These are phyloP conservation scores for Morbakka virulenta DNA, from an alignment of 30 jellyfish, hydroid and myxozoan genomes.

Conservation along the genomic window DNA sequence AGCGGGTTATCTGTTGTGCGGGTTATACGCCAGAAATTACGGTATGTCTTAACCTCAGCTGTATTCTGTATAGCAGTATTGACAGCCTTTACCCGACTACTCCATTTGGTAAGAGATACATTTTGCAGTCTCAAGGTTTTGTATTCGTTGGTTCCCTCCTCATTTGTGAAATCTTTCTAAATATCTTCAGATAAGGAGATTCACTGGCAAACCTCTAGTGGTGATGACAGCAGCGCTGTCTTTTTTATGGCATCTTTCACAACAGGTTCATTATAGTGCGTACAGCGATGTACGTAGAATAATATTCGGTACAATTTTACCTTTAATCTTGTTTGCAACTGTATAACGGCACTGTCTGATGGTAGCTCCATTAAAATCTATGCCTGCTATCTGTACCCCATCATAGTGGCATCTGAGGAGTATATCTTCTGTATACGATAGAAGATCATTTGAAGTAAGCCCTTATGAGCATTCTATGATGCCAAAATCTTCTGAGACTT, in stretches of 20 bases:
- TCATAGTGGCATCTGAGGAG: conserved; percentile 5
- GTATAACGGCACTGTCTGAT: conserved; percentile 11
- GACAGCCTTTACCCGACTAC: background rate
- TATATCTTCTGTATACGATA: conserved; percentile 10
- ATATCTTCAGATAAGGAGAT: background rate
- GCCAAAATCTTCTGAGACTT: conserved; percentile 43
- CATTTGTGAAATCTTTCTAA: background rate
- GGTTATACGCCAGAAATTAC: too few relatives aligned
- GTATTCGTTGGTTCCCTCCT: background rate
- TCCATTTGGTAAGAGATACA: background rate
- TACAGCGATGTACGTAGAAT: conserved; percentile 26
- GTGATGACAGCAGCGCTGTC: background rate
- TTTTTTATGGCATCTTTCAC: background rate
- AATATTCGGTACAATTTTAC: conserved; percentile 38
- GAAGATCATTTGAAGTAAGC: conserved; percentile 13
- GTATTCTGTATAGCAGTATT: background rate
- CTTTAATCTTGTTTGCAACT: conserved; percentile 25
- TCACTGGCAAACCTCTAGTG: background rate
- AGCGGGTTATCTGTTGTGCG: too few relatives aligned
- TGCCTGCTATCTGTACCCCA: conserved; percentile 27
- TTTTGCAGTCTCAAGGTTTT: background rate
- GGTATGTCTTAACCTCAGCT: too few relatives aligned
- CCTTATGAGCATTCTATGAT: conserved; percentile 37
- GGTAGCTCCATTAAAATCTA: conserved; percentile 58
- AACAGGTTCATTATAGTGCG: conserved; percentile 25